Evolutionary conservation across 2,113 vertebrate genomes (phyloP).

Genomic region (Heteronetta atricapilla): DNA sequence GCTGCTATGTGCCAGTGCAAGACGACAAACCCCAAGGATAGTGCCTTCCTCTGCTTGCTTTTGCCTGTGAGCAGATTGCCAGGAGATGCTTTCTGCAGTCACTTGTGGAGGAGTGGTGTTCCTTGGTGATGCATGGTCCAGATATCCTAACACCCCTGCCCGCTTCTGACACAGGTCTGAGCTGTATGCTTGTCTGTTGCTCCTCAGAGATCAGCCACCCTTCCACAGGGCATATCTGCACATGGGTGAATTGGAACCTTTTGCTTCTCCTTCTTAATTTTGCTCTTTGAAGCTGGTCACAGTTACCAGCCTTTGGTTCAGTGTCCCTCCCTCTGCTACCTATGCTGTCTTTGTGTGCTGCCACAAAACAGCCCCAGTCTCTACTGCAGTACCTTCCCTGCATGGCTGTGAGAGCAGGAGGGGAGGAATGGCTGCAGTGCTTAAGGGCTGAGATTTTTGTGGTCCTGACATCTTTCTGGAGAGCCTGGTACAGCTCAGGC

Average conservation of each 20-base stretch:
- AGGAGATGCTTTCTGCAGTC: not conserved
- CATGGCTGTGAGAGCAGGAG: not conserved
- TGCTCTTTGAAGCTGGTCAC: not conserved
- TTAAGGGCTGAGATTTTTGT: not conserved
- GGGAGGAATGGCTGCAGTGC: not conserved
- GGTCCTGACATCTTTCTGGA: not conserved
- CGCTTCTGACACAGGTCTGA: not conserved
- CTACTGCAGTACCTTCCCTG: rapidly evolving
- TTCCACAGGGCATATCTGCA: rapidly evolving
- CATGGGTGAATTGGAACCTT: not conserved
- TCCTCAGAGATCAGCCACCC: not conserved
- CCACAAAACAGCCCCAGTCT: not conserved
- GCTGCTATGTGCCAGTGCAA: not conserved
- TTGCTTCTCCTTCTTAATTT: not conserved
- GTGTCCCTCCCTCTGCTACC: not conserved
- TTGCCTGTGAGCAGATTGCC: rapidly evolving
- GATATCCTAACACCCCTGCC: not conserved
- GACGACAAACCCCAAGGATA: not conserved
- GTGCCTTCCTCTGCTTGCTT: not conserved
- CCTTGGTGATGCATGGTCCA: not conserved
- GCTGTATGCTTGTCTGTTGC: not conserved
- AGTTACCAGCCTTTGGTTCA: not conserved
- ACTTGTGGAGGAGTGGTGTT: not conserved
- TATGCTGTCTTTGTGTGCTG: not conserved
- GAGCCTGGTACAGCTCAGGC: not conserved